A percentile compares a stretch with the other conserved stretches of the same genome.
These are phyloP conservation scores for Hymenochirus boettgeri DNA, from an alignment of 2,113 vertebrate genomes.

Conservation along the genomic window DNA sequence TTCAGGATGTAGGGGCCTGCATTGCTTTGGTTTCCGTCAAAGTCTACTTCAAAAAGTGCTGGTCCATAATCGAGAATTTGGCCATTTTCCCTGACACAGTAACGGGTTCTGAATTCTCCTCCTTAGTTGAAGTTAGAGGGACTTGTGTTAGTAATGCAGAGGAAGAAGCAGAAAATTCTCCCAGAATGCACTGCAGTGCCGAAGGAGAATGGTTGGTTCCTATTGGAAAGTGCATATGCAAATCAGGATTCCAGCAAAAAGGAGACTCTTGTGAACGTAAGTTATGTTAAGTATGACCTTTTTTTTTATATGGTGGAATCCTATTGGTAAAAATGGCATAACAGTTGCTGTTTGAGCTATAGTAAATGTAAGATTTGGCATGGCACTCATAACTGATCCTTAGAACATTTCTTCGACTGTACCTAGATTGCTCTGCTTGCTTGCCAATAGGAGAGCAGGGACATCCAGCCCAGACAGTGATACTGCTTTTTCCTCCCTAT, in stretches of 20 bases:
- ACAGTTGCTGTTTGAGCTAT: no score
- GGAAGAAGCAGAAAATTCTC: slow-evolving; percentile 93
- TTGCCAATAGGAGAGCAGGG: no score
- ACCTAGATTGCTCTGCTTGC: no score
- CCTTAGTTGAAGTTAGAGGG: slow-evolving; percentile 94
- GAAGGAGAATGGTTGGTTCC: slow-evolving; percentile 98
- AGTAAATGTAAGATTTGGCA: no score
- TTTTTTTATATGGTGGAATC: slow-evolving; percentile 21
- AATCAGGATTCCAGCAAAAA: slow-evolving; percentile 95
- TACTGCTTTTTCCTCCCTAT: no score
- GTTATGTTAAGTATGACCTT: slow-evolving; percentile 51
- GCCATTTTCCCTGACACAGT: slow-evolving; percentile 97
- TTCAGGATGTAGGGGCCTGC: slow-evolving; percentile 98
- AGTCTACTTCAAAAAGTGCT: slow-evolving; percentile 99
- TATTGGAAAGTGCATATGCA: slow-evolving; percentile 98
- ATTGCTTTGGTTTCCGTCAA: slow-evolving; percentile 98
- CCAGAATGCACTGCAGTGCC: slow-evolving; percentile 97
- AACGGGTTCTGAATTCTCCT: slow-evolving; percentile 97
- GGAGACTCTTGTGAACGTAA: slow-evolving; percentile 96
- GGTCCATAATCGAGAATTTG: slow-evolving; percentile 98
- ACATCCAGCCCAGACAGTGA: no score
- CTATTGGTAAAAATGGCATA: no score
- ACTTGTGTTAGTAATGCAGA: slow-evolving; percentile 89
- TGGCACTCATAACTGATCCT: no score
- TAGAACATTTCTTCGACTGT: no score